A percentile compares a stretch with the other conserved stretches of the same genome.
Evolutionary conservation across 2,797 vertebrate genomes (phyloP).

Genomic region (Cetoscarus ocellatus): DNA sequence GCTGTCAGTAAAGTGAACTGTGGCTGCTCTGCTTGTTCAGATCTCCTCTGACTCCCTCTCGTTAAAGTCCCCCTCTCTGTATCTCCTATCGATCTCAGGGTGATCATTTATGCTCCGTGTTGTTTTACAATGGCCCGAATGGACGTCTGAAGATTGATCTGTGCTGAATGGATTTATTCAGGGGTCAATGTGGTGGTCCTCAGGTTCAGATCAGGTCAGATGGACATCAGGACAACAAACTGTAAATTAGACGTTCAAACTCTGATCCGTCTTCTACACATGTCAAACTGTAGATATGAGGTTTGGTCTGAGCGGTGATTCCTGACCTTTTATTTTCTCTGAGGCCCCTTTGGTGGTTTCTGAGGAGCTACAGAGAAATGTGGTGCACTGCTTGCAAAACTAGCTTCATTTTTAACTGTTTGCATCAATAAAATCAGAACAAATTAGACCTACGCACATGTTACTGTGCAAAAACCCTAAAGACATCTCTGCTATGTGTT

Average conservation of each 20-base stretch:
- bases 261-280: neutral
- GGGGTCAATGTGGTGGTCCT: neutral
- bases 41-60: conserved; percentile 1
- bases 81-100: conserved; percentile 37
- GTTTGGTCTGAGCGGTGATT: no score
- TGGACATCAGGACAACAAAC: conserved; percentile 11
- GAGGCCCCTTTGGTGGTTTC: no score
- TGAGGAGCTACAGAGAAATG: no score
- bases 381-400: no score
- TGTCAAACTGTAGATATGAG: neutral
- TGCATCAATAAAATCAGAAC: no score
- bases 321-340: no score
- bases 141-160: conserved; percentile 6
- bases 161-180: conserved; percentile 7
- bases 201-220: conserved; percentile 6
- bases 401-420: no score
- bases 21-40: neutral
- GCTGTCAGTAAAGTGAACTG: neutral
- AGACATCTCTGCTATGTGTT: no score
- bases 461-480: no score
- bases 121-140: no score
- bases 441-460: no score
- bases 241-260: neutral
- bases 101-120: conserved; percentile 1
- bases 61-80: conserved; percentile 29